phyloP scores from a whole-genome alignment of 2,888 invertebrate species.

The Oxytorus armatus region DNA sequence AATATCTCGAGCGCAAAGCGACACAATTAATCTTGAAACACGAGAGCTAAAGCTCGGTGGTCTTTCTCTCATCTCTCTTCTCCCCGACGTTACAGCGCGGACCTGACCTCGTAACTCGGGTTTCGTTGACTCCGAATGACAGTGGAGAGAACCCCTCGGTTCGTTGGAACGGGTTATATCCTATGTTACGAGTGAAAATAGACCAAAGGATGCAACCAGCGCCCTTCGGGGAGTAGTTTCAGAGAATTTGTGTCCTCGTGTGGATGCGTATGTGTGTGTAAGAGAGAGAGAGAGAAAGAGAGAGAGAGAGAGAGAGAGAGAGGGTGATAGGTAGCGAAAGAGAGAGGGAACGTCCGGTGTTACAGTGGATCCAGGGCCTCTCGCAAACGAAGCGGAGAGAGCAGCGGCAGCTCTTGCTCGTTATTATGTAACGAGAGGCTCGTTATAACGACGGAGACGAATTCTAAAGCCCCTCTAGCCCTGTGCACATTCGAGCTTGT shows the following conservation, averaged over 20 bases:
- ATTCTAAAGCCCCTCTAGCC: conserved; percentile 77
- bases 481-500: conserved; percentile 61
- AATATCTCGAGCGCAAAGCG: conserved; percentile 64
- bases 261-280: background rate
- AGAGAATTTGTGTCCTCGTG: background rate
- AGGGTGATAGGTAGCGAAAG: conserved; percentile 71
- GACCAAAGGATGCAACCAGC: conserved; percentile 52
- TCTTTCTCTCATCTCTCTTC: conserved; percentile 20
- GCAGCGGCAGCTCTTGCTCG: conserved; percentile 75
- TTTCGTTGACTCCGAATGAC: conserved; percentile 76
- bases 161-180: conserved; percentile 50
- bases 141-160: conserved; percentile 51
- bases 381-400: conserved; percentile 78
- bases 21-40: conserved; percentile 73
- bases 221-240: conserved; percentile 11
- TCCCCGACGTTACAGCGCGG: conserved; percentile 23
- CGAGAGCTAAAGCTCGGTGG: conserved; percentile 49
- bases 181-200: conserved; percentile 50
- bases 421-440: conserved; percentile 83
- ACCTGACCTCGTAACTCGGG: conserved; percentile 75
- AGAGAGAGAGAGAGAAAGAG: background rate
- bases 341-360: conserved; percentile 74
- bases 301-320: conserved; percentile 60
- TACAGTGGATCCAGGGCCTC: conserved; percentile 74
- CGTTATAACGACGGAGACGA: conserved; percentile 83